A percentile compares a stretch with the other conserved stretches of the same genome.
Conservation (phyloP, 2,888 invertebrate genomes). For the Augiades crinisus region DNA sequence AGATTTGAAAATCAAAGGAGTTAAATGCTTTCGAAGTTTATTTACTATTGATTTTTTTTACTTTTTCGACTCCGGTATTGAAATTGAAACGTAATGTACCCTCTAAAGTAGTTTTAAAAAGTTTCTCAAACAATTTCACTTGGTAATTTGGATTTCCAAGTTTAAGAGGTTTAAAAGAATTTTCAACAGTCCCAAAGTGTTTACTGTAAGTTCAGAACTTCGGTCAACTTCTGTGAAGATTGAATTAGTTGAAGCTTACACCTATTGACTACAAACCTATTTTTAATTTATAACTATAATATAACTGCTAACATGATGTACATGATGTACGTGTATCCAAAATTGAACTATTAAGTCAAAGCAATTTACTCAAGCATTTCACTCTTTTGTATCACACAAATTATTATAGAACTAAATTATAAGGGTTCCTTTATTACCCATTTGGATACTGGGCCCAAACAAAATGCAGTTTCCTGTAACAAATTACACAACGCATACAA, state of each 20-base stretch:
- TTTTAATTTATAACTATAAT: background rate
- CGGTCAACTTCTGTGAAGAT: constrained; percentile 12
- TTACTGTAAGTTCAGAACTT: constrained; percentile 20
- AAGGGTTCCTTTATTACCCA: too few species aligned
- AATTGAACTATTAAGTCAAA: too few species aligned
- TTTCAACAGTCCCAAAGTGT: constrained; percentile 18
- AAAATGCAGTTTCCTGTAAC: too few species aligned
- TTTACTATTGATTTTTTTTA: constrained; percentile 43
- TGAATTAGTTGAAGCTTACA: constrained; percentile 16
- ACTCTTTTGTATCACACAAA: too few species aligned
- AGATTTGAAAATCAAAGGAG: constrained; percentile 53
- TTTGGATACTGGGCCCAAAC: too few species aligned
- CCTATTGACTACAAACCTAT: background rate
- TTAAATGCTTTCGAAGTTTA: constrained; percentile 42
- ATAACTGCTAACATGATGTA: too few species aligned
- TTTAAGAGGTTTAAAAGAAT: constrained; percentile 26
- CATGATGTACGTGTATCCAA: too few species aligned
- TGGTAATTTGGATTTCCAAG: constrained; percentile 24
- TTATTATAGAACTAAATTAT: too few species aligned
- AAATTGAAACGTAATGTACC: constrained; percentile 19
- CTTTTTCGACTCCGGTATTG: constrained; percentile 10
- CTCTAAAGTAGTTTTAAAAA: constrained; percentile 23
- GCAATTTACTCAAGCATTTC: too few species aligned
- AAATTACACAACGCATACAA: background rate
- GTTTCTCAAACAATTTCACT: constrained; percentile 26